Evolutionary conservation across 2,888 invertebrate species (phyloP), one percentile per base, ranked within the genome.

Genomic region (Bugula neritina): DNA sequence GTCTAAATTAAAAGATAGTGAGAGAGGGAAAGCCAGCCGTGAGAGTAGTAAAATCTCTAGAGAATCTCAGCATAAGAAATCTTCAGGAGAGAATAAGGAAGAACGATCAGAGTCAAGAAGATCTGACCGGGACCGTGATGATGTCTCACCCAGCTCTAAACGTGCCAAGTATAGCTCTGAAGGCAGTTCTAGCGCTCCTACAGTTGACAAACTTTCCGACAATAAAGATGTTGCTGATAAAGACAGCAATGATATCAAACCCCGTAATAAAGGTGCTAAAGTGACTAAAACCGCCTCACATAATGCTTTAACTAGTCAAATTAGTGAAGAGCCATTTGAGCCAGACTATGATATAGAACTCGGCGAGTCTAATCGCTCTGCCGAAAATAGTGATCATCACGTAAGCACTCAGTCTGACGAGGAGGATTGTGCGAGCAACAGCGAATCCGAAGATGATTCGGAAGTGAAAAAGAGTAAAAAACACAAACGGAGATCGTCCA

Each of bases 271-370:
- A 43, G 43, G 43, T 43, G 43, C 10, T 43, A 43, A 43, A 17
- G 43, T 43, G 17, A 10, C 43, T 5, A 17, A 43, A 5, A 10
- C 17, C 10, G 17, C 5, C 10, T 10, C 5, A 43, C 17, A 17
- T 43, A 43, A 17, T 43, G 17, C 17, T 5, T n/a, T 63, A 3
- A 31, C 27, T 31, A 25, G 5, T 63, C 63, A 63, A 31, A 29
- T n/a, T 10, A 63, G 63, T 34, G 63, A 63, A n/a, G 63, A 63
- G 31, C 17, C 3, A 17, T 63, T 63, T 63, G 63, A 63, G 63
- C 63, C 63, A 2, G 63, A 63, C 31, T 63, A 63, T 31, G 63
- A 63, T 63, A 29, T 63, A 3, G 63, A 63, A 13, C 27, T 63
- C 31, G 31, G 63, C 31, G 63, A 63, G 27, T 27, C 27, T 25